Evolutionary conservation across 2,797 vertebrate genomes (phyloP), one percentile per base, ranked within the genome.

Genomic region (Balearica regulorum): DNA sequence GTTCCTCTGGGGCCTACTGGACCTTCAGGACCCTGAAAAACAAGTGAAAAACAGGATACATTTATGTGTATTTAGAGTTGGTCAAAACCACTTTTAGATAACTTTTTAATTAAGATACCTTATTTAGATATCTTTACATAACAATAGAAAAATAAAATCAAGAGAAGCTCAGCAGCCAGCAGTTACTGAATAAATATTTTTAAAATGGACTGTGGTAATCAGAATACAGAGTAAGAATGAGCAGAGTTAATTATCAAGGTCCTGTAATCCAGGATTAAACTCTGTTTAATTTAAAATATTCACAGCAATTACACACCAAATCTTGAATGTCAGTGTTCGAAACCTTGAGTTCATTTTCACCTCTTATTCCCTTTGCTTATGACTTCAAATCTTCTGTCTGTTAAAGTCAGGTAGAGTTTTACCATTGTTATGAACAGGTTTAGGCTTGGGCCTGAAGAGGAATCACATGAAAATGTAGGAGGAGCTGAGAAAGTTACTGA

Each of bases 11-110:
- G 91, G 22, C 99, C 99, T 94, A 93, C 60, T 89, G 98, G 95
- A 92, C 99, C 99, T 96, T 99, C 99, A 94, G 98, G 98, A 96
- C 99, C 99, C 99, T 99, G 92, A 94, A 96, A 88, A 43, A 21
- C 37, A 94, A 61, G 37, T 60, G 70, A n/a, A 58, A 72, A 81
- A 66, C 80, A 16, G 1, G 0, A 28, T 43, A 15, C 7, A 51
- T 88, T 49, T 73, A 21, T 61, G 8, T 62, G 14, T n/a, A 41
- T 53, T 90, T 91, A 29, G 11, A 66, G 89, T 73, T 68, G 22
- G 18, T 90, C 41, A 49, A 71, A 92, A 44, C 0, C 9, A 79
- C 41, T 79, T 72, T n/a, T 48, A 82, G 20, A 17, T 57, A 84
- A 58, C 16, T 76, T 77, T 83, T 81, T 90, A 69, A 46, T 48